Evolutionary conservation across 2,888 invertebrate species (phyloP).

Genomic region (Drosophila macrothrix): DNA sequence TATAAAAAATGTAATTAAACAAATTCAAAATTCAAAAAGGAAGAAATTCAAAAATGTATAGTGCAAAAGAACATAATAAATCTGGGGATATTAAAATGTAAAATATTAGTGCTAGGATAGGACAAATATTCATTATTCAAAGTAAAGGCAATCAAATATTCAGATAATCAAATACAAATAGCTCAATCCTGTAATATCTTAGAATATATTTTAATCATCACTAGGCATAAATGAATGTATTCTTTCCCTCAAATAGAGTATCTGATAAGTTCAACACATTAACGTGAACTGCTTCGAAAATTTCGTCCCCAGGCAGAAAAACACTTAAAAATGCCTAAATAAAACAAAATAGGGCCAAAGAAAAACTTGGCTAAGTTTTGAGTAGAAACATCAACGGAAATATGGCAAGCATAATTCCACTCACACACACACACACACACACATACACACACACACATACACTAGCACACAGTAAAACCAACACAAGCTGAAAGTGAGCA

Average conservation of each 20-base stretch:
- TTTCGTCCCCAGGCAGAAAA: conserved; percentile 40
- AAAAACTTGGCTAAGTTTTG: conserved; percentile 58
- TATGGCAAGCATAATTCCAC: conserved; percentile 61
- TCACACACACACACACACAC: conserved; percentile 14
- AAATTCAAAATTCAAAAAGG: neutral
- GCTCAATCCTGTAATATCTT: neutral
- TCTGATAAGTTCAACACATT: conserved; percentile 5
- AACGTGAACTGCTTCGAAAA: conserved; percentile 42
- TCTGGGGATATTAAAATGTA: neutral
- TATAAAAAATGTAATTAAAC: neutral
- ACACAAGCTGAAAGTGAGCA: conserved; percentile 65
- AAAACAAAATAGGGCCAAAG: conserved; percentile 33
- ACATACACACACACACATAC: conserved; percentile 15
- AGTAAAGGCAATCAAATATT: neutral
- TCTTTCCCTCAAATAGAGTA: conserved; percentile 10
- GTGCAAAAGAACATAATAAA: neutral
- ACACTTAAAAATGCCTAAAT: conserved; percentile 46
- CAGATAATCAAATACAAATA: neutral
- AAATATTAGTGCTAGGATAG: neutral
- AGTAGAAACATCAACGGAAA: conserved; percentile 71
- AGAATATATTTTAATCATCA: neutral
- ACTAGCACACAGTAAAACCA: conserved; percentile 32
- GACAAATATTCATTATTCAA: neutral
- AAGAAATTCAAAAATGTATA: neutral
- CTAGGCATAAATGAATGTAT: neutral